phyloP scores from a whole-genome alignment of 2,797 vertebrate species.

The Parauchenoglanis ngamensis region DNA sequence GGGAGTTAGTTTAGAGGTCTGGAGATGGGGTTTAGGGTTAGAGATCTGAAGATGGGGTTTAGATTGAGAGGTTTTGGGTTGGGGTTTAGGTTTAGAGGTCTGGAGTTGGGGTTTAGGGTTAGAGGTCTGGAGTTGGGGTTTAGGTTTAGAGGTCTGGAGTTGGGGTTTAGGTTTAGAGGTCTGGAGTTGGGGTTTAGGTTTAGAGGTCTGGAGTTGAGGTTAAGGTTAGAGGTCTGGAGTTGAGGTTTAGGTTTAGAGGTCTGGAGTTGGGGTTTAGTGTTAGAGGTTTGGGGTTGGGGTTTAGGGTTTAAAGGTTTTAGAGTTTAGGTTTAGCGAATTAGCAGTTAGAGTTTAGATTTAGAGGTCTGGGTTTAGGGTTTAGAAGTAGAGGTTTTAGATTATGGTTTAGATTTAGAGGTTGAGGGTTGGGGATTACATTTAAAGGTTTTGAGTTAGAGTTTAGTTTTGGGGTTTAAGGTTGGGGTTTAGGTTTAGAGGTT shows the following conservation, averaged over 20 bases:
- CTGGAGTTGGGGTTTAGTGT: not conserved
- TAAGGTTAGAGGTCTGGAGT: not conserved
- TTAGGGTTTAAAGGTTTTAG: not conserved
- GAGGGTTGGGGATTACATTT: not conserved
- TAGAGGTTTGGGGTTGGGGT: not conserved
- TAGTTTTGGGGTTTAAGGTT: not conserved
- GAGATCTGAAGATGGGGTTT: not conserved
- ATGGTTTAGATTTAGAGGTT: not conserved
- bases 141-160: not conserved
- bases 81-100: not conserved
- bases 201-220: not conserved
- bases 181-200: not conserved
- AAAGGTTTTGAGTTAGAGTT: not conserved
- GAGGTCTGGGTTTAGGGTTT: not conserved
- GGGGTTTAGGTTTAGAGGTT: not conserved
- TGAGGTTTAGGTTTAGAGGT: not conserved
- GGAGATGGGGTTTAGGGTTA: not conserved
- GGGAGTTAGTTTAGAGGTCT: not conserved
- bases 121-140: not conserved
- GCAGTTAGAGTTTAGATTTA: not conserved
- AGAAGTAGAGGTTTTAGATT: not conserved
- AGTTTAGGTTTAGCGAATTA: not conserved
- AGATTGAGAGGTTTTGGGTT: not conserved
- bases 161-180: not conserved
- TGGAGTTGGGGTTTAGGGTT: not conserved